Evolutionary conservation across 2,113 vertebrate genomes (phyloP), one percentile per base, ranked within the genome.

Genomic region (Synodontis membranacea): DNA sequence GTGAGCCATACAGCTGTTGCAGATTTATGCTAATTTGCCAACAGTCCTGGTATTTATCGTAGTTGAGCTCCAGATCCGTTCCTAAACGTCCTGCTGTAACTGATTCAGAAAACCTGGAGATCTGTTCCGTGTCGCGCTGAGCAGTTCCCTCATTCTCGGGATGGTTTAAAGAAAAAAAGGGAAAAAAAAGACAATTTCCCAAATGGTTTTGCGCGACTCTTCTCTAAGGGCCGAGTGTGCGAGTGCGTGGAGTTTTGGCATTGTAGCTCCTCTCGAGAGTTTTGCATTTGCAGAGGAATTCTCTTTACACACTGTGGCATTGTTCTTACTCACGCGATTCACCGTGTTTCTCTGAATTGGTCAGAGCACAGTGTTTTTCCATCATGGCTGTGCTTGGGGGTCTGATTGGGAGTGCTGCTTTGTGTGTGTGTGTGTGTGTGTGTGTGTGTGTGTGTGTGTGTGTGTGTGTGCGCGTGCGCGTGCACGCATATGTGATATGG

Each of bases 261-360:
- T 74, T 76, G 44, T 50, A 42, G 54, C n/a, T 75, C 42, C 52
- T 86, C 50, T 42, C 39, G n/a, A 60, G 68, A 82, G 79, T 74
- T 86, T 72, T 86, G 80, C 86, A 82, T 82, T 86, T 75, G 86
- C 74, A 64, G 80, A 82, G 80, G 68, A 82, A 82, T 82, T 74
- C 50, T 81, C 70, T 83, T 39, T 76, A 74, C 60, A 83, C 68
- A 76, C 80, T 76, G 42, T 83, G n/a, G 68, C 80, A 78, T 83
- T 54, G 56, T 78, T 83, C 86, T 31, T 82, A 23, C 79, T 58
- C 79, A 72, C 64, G 50, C 78, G 25, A 86, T 50, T 80, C 75
- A 64, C 15, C 37, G 58, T 64, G 23, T 87, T 46, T 31, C 64
- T 72, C 56, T 54, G 25, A 76, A 64, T 39, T 42, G 86, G 86